Conservation (phyloP, 2,888 invertebrate species). For the Syrista parreyssii region DNA sequence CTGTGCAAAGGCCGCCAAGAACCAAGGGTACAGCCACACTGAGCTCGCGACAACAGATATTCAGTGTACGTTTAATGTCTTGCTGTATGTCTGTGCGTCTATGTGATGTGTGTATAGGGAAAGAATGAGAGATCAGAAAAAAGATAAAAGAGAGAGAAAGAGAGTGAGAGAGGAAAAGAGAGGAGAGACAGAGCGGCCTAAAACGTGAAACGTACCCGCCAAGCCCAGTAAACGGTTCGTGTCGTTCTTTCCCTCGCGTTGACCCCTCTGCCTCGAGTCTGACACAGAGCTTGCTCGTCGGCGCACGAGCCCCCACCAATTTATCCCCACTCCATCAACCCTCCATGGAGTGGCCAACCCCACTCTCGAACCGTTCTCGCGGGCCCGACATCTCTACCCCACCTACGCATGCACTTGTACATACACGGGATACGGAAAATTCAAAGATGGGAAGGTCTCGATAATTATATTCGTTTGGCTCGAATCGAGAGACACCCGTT, state of each 20-base stretch:
- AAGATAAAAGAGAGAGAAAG: constrained; percentile 14
- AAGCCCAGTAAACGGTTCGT: constrained; percentile 60
- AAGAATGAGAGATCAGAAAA: constrained; percentile 1
- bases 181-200: constrained; percentile 12
- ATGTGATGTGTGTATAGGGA: background rate
- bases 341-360: constrained; percentile 18
- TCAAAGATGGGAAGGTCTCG: background rate
- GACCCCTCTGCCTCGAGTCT: constrained; percentile 65
- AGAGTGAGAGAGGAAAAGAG: constrained; percentile 14
- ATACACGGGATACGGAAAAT: background rate
- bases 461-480: background rate
- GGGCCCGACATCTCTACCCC: constrained; percentile 10
- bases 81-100: background rate
- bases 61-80: background rate
- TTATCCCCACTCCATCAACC: constrained; percentile 5
- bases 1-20: background rate
- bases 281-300: constrained; percentile 55
- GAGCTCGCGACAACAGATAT: background rate
- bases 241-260: constrained; percentile 62
- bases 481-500: background rate
- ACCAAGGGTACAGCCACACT: background rate
- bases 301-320: constrained; percentile 41
- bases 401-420: background rate
- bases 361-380: constrained; percentile 9
- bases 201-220: constrained; percentile 56